phyloP scores from a whole-genome alignment of 2,113 vertebrate genomes.

The Hemichromis elongatus region DNA sequence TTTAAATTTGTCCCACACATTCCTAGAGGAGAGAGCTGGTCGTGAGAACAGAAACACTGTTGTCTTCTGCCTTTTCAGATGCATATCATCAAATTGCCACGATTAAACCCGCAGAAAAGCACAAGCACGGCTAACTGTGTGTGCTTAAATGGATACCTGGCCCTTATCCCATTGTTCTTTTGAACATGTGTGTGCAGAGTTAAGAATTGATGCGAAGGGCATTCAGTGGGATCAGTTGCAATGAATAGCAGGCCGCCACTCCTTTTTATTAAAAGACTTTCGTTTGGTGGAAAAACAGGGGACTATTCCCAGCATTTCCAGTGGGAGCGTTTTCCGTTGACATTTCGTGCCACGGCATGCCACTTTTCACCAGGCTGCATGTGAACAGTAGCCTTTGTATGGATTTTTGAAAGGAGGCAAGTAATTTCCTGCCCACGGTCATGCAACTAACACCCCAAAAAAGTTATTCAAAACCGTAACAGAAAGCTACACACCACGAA shows the following conservation, averaged over 20 bases:
- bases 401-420: conserved; percentile 39
- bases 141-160: conserved; percentile 4
- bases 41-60: conserved; percentile 45
- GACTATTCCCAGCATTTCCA: conserved; percentile 11
- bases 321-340: conserved; percentile 41
- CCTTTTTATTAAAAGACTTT: conserved; percentile 7
- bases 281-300: not conserved
- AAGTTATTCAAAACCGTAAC: conserved; percentile 34
- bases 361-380: conserved; percentile 18
- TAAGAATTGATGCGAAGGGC: not conserved
- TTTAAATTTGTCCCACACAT: conserved; percentile 34
- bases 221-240: not conserved
- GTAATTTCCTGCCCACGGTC: conserved; percentile 54
- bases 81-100: conserved; percentile 39
- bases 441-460: conserved; percentile 42
- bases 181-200: conserved; percentile 8
- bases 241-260: not conserved
- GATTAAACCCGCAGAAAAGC: conserved; percentile 17
- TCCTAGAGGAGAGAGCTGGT: not conserved
- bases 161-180: not conserved
- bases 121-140: conserved; percentile 27
- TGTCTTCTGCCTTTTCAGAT: conserved; percentile 53
- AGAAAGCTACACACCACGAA: conserved; percentile 4
- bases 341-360: conserved; percentile 29
- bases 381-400: conserved; percentile 55